A percentile compares a stretch with the other conserved stretches of the same genome.
These are phyloP conservation scores for Platynereis dumerilii DNA, from an alignment of 2,888 invertebrate genomes.

Conservation along the genomic window DNA sequence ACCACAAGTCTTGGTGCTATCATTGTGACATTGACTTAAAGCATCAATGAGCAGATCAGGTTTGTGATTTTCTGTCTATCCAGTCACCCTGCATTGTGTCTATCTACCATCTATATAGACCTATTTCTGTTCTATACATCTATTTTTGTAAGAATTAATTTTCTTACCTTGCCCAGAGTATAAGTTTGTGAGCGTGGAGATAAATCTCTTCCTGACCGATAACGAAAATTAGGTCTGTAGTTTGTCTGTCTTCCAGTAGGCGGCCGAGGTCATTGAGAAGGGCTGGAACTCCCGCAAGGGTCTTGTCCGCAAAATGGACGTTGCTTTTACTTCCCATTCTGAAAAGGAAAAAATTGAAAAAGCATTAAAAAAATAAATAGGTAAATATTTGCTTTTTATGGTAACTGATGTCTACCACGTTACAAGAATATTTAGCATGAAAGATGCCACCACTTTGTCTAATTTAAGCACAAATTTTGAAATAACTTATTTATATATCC, in stretches of 20 bases:
- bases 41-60: no score
- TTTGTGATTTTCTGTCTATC: no score
- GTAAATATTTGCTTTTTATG: background rate
- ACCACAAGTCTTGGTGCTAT: no score
- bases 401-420: background rate
- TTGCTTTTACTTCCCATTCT: constrained; percentile 14
- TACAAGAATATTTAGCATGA: no score
- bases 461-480: no score
- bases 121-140: no score
- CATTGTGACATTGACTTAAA: no score
- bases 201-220: constrained; percentile 7
- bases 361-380: background rate
- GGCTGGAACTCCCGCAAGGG: constrained; percentile 10
- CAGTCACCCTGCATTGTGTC: no score
- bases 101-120: no score
- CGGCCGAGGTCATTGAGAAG: constrained; percentile 11
- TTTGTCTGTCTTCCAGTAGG: constrained; percentile 9
- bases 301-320: constrained; percentile 10
- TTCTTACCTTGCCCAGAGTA: constrained; percentile 20
- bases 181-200: constrained; percentile 15
- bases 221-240: constrained; percentile 14
- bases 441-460: no score
- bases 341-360: background rate
- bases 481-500: no score
- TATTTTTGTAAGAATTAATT: no score